These are phyloP conservation scores for Kryptopterus vitreolus DNA, from an alignment of 2,797 vertebrate genomes.

Conservation along the genomic window DNA sequence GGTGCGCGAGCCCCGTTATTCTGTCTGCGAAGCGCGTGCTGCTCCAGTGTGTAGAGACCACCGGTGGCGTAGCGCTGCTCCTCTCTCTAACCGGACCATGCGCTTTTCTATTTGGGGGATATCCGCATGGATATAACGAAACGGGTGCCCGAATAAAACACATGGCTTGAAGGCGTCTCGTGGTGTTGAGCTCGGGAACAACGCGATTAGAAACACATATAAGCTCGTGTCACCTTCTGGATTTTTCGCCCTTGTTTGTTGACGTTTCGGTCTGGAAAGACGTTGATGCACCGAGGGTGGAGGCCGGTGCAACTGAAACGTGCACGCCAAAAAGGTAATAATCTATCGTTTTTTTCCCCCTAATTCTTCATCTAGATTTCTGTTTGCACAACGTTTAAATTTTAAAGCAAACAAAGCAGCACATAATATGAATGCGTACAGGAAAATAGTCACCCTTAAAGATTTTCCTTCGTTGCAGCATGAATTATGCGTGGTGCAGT, in stretches of 20 bases:
- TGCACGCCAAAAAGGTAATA: conserved; percentile 73
- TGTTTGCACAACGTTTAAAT: background rate
- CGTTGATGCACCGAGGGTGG: conserved; percentile 51
- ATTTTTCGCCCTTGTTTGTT: conserved; percentile 39
- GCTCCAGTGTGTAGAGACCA: conserved; percentile 55
- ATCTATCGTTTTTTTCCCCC: background rate
- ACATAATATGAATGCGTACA: background rate
- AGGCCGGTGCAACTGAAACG: conserved; percentile 57
- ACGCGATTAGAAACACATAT: conserved; percentile 13
- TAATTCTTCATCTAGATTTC: too few relatives aligned
- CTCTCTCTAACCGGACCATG: conserved; percentile 63
- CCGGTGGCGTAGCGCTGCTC: conserved; percentile 20
- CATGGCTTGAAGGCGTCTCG: background rate
- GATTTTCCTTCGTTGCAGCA: conserved; percentile 1
- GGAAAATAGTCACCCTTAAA: background rate
- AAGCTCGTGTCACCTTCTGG: conserved; percentile 35
- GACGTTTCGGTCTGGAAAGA: conserved; percentile 38
- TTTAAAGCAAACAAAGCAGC: background rate
- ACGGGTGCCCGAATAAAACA: conserved; percentile 15
- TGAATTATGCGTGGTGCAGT: background rate
- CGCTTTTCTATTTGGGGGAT: conserved; percentile 33
- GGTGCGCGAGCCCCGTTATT: conserved; percentile 34
- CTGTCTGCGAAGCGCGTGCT: conserved; percentile 55
- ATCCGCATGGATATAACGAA: conserved; percentile 29
- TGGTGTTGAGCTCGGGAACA: background rate